Base-by-base conservation (phyloP, 2,888 invertebrate species). In the Tenthredo mesomela region DNA sequence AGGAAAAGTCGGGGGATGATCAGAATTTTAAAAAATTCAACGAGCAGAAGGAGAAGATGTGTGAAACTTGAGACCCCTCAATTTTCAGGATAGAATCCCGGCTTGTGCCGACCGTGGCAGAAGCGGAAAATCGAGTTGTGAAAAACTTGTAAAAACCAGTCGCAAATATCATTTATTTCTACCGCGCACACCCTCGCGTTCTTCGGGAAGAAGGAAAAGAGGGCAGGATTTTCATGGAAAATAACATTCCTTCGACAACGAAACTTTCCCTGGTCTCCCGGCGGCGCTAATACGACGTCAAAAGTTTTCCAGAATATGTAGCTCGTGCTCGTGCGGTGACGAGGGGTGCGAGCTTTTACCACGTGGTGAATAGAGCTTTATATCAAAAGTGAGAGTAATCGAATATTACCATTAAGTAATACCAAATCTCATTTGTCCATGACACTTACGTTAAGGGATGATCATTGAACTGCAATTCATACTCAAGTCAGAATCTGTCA, bases 131-230 rank as follows among this genome's bases (percentile, higher is more conserved):
- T 73, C 43, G 12, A 71, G 73, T 73, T 73, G 9, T 25, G 21
- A 73, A 73, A 73, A 47, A 73, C 43, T 73, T 43, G 73, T n/a
- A 73, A 47, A 73, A 40, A 21, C n/a, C 73, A 43, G 73, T 43
- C 3, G 73, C 25, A 21, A 43, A 73, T 73, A 43, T 73, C 43
- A 73, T 73, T 43, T 73, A 3, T 43, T 43, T 43, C 9, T 54
- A 18, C 47, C 47, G 33, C 29, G 15, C 29, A 10, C 33, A 18
- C 15, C 29, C 33, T 15, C 29, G 50, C 29, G 29, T n/a, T 67
- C 33, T 67, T 33, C 7, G 29, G 2, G 50, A 15, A 33, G 15
- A 67, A 37, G 21, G 2, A 54, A 25, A 1, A 84, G 33, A 84
- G 33, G 33, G 12, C 4, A 0, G 37, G n/a, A 71, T 54, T 40